Conservation (phyloP, 1,140 invertebrate species). For the Heliconius congener region DNA sequence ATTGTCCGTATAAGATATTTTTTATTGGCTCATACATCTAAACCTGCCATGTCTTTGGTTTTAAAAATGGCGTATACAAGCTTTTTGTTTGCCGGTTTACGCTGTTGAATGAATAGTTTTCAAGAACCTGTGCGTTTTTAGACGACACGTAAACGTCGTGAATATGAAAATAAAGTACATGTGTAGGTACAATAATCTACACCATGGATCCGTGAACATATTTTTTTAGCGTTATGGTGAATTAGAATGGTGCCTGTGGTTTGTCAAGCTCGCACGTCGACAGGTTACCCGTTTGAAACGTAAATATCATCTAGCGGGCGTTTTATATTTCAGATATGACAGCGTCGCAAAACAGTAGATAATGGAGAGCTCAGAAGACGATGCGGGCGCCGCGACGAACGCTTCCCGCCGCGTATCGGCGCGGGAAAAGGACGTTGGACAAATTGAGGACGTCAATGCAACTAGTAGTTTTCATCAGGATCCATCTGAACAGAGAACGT, state of each 20-base stretch:
- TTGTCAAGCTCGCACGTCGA: constrained; percentile 80
- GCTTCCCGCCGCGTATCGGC: constrained; percentile 79
- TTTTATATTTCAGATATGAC: constrained; percentile 81
- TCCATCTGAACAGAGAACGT: constrained; percentile 57
- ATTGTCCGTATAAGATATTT: constrained; percentile 79
- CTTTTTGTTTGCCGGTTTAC: constrained; percentile 82
- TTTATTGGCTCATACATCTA: constrained; percentile 79
- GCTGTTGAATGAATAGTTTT: constrained; percentile 77
- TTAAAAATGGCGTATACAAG: constrained; percentile 83
- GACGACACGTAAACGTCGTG: constrained; percentile 72
- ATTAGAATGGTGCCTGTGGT: constrained; percentile 81
- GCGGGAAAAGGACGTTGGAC: constrained; percentile 78
- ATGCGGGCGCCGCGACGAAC: constrained; percentile 78
- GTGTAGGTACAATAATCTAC: constrained; percentile 78
- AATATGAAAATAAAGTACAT: constrained; percentile 82
- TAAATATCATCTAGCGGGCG: constrained; percentile 78
- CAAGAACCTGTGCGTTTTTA: constrained; percentile 66
- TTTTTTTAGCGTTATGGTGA: constrained; percentile 80
- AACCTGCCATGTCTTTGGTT: constrained; percentile 82
- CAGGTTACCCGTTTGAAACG: constrained; percentile 78
- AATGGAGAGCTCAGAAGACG: constrained; percentile 82
- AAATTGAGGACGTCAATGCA: constrained; percentile 71
- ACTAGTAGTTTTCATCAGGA: constrained; percentile 67
- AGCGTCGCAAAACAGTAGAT: constrained; percentile 80
- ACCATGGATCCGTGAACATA: constrained; percentile 75